Percentiles rank a stretch among this genome's conserved stretches.
phyloP scores from a whole-genome alignment of 2,797 vertebrate species.

The Rhinogobio ventralis region DNA sequence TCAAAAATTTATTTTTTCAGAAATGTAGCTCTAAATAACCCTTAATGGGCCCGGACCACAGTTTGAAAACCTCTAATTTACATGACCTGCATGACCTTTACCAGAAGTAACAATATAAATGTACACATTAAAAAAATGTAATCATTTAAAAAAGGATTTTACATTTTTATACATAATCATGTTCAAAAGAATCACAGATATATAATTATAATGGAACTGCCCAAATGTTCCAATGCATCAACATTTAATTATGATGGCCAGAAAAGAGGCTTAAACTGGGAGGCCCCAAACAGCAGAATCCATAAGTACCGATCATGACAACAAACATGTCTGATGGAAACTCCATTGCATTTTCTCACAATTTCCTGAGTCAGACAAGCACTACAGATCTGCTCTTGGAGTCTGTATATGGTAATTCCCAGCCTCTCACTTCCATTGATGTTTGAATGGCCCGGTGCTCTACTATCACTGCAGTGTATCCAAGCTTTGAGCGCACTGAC shows the following conservation, averaged over 20 bases:
- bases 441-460: conserved; percentile 35
- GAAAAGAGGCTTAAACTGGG: not conserved
- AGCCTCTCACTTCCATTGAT: conserved; percentile 28
- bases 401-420: conserved; percentile 39
- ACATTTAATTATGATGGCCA: not conserved
- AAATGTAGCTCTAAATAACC: not conserved
- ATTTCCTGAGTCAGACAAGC: conserved; percentile 22
- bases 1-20: not conserved
- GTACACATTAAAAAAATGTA: not conserved
- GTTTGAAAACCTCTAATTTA: not conserved
- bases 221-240: not conserved
- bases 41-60: no score
- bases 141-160: not conserved
- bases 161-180: not conserved
- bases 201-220: not conserved
- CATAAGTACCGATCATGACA: not conserved
- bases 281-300: conserved; percentile 13
- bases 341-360: not conserved
- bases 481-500: conserved; percentile 36
- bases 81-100: not conserved
- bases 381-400: not conserved
- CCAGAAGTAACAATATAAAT: not conserved
- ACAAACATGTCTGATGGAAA: conserved; percentile 5
- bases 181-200: not conserved
- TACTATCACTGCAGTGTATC: conserved; percentile 29